These are phyloP conservation scores for Sesamia nonagrioides DNA, from an alignment of 1,140 invertebrate species.

Conservation along the genomic window DNA sequence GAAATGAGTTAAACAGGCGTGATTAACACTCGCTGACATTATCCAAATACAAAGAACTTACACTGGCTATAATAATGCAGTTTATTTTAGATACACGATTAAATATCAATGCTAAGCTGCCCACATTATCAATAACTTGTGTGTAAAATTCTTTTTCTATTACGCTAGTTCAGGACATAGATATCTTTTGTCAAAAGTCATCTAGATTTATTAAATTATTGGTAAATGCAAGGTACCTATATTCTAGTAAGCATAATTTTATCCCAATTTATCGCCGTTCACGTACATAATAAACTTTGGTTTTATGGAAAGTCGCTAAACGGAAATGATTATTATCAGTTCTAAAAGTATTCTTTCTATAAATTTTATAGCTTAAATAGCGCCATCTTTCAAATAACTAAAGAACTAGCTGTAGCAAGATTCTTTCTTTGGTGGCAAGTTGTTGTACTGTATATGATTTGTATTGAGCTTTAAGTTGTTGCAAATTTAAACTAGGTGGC, in stretches of 20 bases:
- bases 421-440: background rate
- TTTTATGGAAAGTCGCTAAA: no score
- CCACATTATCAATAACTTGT: no score
- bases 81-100: background rate
- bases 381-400: background rate
- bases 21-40: slow-evolving; percentile 10
- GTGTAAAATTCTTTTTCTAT: no score
- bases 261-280: no score
- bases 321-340: background rate
- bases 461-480: background rate
- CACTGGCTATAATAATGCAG: background rate
- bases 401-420: background rate
- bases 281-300: no score
- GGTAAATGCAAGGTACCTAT: no score
- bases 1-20: background rate
- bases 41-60: background rate
- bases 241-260: no score
- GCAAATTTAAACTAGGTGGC: background rate
- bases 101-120: no score
- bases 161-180: no score
- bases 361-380: background rate
- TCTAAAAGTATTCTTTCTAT: background rate
- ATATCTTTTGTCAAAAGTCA: no score
- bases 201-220: no score
- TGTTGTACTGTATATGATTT: background rate